A percentile compares a stretch with the other conserved stretches of the same genome.
phyloP scores from a whole-genome alignment of 1,140 invertebrate species.

The Wiebesia pumilae region DNA sequence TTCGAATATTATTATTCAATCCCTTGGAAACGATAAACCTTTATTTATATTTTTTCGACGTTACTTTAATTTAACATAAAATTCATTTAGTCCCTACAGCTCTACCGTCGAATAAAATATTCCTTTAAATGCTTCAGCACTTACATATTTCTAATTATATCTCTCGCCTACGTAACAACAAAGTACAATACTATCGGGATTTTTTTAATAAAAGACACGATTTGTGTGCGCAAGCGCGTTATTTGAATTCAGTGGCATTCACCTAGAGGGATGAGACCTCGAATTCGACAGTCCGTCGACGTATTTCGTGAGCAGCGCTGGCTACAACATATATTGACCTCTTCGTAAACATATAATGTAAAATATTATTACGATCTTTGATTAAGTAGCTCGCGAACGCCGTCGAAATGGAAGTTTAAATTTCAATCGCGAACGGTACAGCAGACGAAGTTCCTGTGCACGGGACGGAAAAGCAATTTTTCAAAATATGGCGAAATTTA shows the following conservation, averaged over 20 bases:
- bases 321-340: not conserved
- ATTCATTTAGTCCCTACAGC: too few relatives aligned
- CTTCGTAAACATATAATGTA: not conserved
- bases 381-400: not conserved
- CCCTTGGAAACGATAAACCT: too few relatives aligned
- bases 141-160: too few relatives aligned
- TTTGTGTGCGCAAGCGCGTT: slow-evolving; percentile 26
- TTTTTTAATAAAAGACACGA: not conserved
- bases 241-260: slow-evolving; percentile 24
- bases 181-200: not conserved
- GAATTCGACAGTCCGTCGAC: slow-evolving; percentile 24
- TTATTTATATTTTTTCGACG: too few relatives aligned
- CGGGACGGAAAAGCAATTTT: not conserved
- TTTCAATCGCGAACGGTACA: not conserved
- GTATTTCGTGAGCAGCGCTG: slow-evolving; percentile 2
- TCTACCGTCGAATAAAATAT: too few relatives aligned
- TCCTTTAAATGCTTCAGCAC: too few relatives aligned
- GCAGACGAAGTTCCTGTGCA: too few relatives aligned
- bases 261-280: not conserved
- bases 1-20: too few relatives aligned
- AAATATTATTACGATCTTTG: not conserved
- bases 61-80: too few relatives aligned
- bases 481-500: slow-evolving; percentile 79
- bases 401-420: not conserved
- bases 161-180: too few relatives aligned